Evolutionary conservation across 2,888 invertebrate genomes (phyloP).

Genomic region (Drosophila yooni): DNA sequence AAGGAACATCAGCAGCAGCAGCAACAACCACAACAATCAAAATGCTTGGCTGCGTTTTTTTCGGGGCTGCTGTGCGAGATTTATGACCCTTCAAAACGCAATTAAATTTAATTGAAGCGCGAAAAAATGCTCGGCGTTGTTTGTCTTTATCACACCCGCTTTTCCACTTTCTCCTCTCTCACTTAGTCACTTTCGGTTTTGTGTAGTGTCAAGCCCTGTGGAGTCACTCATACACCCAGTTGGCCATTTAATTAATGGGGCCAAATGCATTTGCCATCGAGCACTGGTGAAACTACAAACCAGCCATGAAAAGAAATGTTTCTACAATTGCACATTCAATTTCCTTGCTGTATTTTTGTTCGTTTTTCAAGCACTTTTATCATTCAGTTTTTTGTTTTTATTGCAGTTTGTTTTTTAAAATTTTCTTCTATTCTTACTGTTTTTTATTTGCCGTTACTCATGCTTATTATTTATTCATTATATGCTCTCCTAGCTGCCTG

Average conservation of each 20-base stretch:
- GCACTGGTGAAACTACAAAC: constrained; percentile 11
- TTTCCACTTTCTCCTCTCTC: neutral
- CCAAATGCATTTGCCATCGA: constrained; percentile 44
- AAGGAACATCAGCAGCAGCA: neutral
- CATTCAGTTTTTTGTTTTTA: constrained; percentile 22
- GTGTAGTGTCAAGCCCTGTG: constrained; percentile 13
- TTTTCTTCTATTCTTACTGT: constrained; percentile 18
- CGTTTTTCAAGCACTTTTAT: constrained; percentile 40
- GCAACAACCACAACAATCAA: neutral
- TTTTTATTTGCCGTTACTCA: constrained; percentile 31
- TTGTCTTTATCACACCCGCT: constrained; percentile 68
- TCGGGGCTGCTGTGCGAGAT: constrained; percentile 68
- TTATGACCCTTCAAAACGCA: constrained; percentile 82
- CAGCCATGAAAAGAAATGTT: constrained; percentile 35
- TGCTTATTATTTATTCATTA: constrained; percentile 72
- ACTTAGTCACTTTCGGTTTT: constrained; percentile 11
- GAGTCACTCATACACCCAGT: constrained; percentile 59
- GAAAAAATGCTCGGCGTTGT: constrained; percentile 55
- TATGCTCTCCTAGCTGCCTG: constrained; percentile 39
- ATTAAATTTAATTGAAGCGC: constrained; percentile 83
- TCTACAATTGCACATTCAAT: constrained; percentile 54
- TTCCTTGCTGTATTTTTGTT: constrained; percentile 17
- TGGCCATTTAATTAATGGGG: constrained; percentile 72
- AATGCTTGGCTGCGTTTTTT: constrained; percentile 22
- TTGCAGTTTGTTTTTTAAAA: constrained; percentile 12